Percentiles rank a stretch among this genome's conserved stretches.
phyloP scores from a whole-genome alignment of 2,888 invertebrate species.

The Lysandra coridon region DNA sequence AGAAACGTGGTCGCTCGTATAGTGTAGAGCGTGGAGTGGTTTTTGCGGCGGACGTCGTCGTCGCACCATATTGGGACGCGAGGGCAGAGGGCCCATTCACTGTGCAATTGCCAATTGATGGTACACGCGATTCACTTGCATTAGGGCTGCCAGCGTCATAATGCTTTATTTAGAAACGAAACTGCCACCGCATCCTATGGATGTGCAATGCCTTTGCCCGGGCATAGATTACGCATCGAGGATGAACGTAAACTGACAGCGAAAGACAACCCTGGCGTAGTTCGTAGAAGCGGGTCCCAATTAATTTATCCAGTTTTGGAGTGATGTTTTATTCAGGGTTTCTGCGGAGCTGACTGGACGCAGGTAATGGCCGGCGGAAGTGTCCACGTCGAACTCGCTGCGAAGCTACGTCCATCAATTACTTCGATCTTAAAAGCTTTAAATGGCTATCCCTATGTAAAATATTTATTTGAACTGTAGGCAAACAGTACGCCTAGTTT shows the following conservation, averaged over 20 bases:
- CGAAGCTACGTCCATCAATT: slow-evolving; percentile 1
- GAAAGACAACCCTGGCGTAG: slow-evolving; percentile 42
- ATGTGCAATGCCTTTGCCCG: neutral
- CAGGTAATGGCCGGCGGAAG: slow-evolving; percentile 32
- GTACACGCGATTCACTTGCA: slow-evolving; percentile 52
- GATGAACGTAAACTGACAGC: neutral
- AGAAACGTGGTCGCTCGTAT: slow-evolving; percentile 28
- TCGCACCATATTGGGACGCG: slow-evolving; percentile 52
- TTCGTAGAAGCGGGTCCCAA: slow-evolving; percentile 60
- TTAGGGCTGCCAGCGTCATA: slow-evolving; percentile 46
- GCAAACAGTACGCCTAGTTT: neutral
- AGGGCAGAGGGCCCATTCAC: slow-evolving; percentile 68
- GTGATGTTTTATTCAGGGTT: slow-evolving; percentile 56
- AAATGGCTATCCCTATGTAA: neutral
- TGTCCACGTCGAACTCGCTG: neutral
- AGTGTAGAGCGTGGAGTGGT: slow-evolving; percentile 35
- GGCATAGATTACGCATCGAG: neutral
- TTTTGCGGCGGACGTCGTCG: slow-evolving; percentile 44
- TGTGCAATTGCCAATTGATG: slow-evolving; percentile 65
- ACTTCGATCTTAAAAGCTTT: slow-evolving; percentile 19
- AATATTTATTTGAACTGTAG: neutral
- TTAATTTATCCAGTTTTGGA: slow-evolving; percentile 65
- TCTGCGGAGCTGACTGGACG: slow-evolving; percentile 31
- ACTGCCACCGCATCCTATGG: slow-evolving; percentile 30
- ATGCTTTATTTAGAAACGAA: slow-evolving; percentile 22